These are phyloP conservation scores for Galbula dea DNA, from an alignment of 2,113 vertebrate genomes.

Conservation along the genomic window DNA sequence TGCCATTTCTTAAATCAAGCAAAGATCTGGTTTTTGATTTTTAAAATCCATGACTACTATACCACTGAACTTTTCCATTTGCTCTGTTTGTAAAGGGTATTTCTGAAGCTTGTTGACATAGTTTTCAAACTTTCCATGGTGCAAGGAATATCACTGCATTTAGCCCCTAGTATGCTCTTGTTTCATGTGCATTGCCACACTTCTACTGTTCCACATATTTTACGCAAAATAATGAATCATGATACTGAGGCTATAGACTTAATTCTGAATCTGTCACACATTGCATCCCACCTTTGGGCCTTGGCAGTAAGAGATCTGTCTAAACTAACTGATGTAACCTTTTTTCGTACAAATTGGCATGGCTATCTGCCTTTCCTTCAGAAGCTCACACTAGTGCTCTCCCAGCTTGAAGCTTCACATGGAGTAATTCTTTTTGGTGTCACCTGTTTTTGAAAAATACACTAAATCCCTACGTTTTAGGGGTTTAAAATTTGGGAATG, in stretches of 20 bases:
- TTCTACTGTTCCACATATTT: not conserved
- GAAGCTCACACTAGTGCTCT: not conserved
- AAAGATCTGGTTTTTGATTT: not conserved
- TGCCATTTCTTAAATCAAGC: not conserved
- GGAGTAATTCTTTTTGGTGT: not conserved
- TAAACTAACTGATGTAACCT: not conserved
- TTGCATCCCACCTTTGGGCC: not conserved
- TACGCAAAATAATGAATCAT: not conserved
- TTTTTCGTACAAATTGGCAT: not conserved
- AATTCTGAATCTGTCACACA: not conserved
- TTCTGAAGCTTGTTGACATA: not conserved
- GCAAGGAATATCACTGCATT: not conserved
- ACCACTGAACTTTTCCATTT: not conserved
- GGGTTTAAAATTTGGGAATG: not conserved
- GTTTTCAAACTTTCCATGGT: not conserved
- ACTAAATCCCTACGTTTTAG: not conserved
- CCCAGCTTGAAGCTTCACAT: not conserved
- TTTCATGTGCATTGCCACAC: not conserved
- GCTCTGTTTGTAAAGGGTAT: not conserved
- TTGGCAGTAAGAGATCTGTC: not conserved
- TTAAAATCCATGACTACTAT: not conserved
- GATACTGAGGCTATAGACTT: not conserved
- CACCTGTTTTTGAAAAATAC: not conserved
- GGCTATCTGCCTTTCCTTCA: not conserved
- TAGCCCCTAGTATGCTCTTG: not conserved